Evolutionary conservation across 2,797 vertebrate genomes (phyloP), one percentile per base, ranked within the genome.

Genomic region (Podarcis lilfordi): DNA sequence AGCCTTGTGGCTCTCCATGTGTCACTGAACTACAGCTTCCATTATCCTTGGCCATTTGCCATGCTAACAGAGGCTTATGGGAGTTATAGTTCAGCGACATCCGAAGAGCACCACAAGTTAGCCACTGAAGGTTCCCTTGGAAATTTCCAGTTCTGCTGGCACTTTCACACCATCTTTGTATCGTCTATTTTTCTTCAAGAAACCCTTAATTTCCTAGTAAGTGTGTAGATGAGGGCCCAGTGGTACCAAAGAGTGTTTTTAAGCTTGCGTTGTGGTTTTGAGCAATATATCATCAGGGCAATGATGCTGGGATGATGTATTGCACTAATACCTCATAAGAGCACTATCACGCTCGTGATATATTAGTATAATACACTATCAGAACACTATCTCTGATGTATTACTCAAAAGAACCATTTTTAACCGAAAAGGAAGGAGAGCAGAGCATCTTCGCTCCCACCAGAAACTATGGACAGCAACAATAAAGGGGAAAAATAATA

Each of bases 351-450:
- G 91, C 77, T 90, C 74, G 92, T 95, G 93, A 95, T 96, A 55
- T 94, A 95, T 96, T 96, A 96, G 89, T 95, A 92, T 95, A 94
- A 95, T 92, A 93, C 91, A 87, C 89, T 92, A 93, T 93, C 92
- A 90, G 94, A 94, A 88, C 94, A 92, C 94, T 91, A 94, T 95
- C 94, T 68, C 89, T 95, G 95, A 97, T 96, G 82, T 93, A 96
- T 96, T 95, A 94, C 95, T 95, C 84, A 91, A 92, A 96, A 91
- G 3, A 89, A 95, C 79, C 71, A 91, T 84, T 95, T 84, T 92
- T 95, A 95, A 35, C 94, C 88, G 89, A 86, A 91, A 91, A 86
- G 90, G 71, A 55, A 55, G 50, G 50, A 15, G 50, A 55, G 50
- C 84, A 91, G 93, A 92, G 87, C 88, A 78, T 86, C 89, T 88